Percentiles rank a stretch among this genome's conserved stretches.
Evolutionary conservation across 2,113 vertebrate species (phyloP).

Genomic region (Laterallus jamaicensis): DNA sequence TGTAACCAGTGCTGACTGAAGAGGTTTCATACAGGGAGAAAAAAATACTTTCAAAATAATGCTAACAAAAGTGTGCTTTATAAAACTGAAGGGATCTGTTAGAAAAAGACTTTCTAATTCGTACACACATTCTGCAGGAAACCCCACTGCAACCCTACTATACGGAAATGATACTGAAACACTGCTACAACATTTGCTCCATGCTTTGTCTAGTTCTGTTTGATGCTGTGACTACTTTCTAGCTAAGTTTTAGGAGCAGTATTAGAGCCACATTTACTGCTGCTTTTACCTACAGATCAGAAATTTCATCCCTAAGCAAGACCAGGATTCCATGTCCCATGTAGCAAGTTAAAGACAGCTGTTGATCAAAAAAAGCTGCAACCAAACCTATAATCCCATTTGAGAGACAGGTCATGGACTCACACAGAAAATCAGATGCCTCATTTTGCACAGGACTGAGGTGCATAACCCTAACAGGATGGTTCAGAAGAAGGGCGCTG

Average conservation of each 20-base stretch:
- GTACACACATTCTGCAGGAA: not conserved
- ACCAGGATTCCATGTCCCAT: not conserved
- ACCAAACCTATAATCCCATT: not conserved
- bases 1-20: slow-evolving; percentile 37
- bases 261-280: not conserved
- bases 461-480: not conserved
- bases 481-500: not conserved
- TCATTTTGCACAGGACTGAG: not conserved
- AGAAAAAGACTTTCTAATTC: slow-evolving; percentile 24
- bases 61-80: not conserved
- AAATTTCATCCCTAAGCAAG: not conserved
- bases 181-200: not conserved
- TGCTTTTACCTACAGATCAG: not conserved
- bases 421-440: not conserved
- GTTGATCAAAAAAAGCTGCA: not conserved
- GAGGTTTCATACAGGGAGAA: not conserved
- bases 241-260: not conserved
- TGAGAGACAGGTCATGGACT: not conserved
- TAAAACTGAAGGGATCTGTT: not conserved
- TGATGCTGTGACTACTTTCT: not conserved
- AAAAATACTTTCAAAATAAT: slow-evolving; percentile 44
- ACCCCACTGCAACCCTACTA: not conserved
- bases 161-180: not conserved
- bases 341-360: not conserved
- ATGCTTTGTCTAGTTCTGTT: not conserved